Evolutionary conservation across 1,140 invertebrate species (phyloP).

Genomic region (Drosophila mayri): DNA sequence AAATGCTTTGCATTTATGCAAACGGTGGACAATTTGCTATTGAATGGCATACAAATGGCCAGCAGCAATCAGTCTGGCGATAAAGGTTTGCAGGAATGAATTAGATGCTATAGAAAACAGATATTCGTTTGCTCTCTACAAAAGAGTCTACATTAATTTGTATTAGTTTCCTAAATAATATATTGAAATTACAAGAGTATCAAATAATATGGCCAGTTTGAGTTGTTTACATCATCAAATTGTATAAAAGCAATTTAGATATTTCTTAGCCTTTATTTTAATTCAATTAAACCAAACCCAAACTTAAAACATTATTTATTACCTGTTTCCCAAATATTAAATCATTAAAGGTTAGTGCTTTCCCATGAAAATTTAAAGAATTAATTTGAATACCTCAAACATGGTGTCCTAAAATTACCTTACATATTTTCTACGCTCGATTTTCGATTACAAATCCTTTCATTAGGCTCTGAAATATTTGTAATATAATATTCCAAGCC

Average conservation of each 20-base stretch:
- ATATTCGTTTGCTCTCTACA: no score
- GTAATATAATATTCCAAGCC: no score
- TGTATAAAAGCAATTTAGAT: neutral
- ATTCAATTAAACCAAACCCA: neutral
- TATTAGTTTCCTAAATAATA: no score
- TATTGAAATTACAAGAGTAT: no score
- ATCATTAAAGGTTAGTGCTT: no score
- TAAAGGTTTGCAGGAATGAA: constrained; percentile 5
- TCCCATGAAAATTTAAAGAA: no score
- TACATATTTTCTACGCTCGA: neutral
- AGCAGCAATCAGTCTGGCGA: constrained; percentile 3
- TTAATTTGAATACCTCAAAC: neutral
- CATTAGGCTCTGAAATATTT: neutral
- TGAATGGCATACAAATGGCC: constrained; percentile 13
- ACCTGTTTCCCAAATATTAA: neutral
- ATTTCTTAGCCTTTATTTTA: neutral
- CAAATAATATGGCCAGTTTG: neutral
- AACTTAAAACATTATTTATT: no score
- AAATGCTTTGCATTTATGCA: constrained; percentile 29
- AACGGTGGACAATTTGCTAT: constrained; percentile 15
- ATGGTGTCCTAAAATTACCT: neutral
- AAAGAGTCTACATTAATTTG: neutral
- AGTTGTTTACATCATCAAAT: no score
- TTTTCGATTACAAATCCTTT: neutral
- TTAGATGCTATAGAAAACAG: neutral